Evolutionary conservation across 2,113 vertebrate genomes (phyloP).

Genomic region (Anolis sagrei): DNA sequence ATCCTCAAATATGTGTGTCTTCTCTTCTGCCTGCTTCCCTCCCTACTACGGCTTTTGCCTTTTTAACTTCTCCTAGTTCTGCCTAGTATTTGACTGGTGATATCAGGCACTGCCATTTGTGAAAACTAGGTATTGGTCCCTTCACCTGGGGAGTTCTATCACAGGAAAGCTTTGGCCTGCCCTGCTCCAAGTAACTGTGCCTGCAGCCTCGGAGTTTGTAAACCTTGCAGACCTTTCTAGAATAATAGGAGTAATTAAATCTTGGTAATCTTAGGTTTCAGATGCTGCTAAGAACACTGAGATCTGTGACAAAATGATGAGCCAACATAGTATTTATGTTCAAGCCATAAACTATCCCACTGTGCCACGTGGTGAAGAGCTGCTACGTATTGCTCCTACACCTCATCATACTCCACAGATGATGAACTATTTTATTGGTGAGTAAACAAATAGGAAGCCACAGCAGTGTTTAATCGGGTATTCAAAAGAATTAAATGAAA

Average conservation of each 20-base stretch:
- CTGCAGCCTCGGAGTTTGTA: not conserved
- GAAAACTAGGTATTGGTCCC: not conserved
- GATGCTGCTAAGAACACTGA: conserved; percentile 93
- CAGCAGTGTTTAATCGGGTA: not conserved
- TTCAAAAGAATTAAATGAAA: not conserved
- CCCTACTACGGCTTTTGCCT: not conserved
- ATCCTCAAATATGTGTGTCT: not conserved
- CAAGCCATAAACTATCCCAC: conserved; percentile 98
- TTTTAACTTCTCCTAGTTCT: not conserved
- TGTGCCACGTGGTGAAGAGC: conserved; percentile 91
- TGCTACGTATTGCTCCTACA: conserved; percentile 93
- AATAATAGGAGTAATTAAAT: fast-evolving
- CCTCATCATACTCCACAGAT: conserved; percentile 97
- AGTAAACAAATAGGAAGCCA: conserved; percentile 52
- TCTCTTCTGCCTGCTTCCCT: not conserved
- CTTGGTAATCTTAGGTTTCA: conserved; percentile 79
- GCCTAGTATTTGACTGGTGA: not conserved
- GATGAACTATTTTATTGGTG: conserved; percentile 96
- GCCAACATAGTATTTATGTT: conserved; percentile 92
- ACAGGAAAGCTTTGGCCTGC: not conserved
- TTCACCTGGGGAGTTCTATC: not conserved
- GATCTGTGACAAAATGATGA: conserved; percentile 93
- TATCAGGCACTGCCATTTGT: not conserved
- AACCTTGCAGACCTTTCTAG: not conserved
- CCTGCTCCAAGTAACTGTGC: not conserved